Evolutionary conservation across 2,797 vertebrate species (phyloP).

Genomic region (Sebastes variabilis): DNA sequence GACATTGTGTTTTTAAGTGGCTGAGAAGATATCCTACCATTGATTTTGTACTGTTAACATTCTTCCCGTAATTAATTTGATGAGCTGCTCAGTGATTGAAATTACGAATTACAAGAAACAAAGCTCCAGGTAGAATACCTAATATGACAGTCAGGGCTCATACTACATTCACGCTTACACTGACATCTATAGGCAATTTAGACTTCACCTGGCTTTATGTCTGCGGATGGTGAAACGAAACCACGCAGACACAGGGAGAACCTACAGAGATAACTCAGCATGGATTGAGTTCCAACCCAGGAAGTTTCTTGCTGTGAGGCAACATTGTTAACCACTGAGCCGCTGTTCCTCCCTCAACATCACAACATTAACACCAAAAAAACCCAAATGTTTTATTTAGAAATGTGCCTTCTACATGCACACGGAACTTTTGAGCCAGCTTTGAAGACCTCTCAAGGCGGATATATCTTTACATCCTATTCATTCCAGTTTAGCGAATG

Average conservation of each 20-base stretch:
- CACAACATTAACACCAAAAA: neutral
- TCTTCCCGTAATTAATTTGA: accelerated
- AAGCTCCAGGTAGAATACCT: neutral
- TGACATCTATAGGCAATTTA: neutral
- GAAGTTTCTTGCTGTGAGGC: neutral
- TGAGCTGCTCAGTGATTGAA: neutral
- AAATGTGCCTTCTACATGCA: slow-evolving; percentile 15
- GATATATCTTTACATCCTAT: neutral
- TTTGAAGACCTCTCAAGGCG: neutral
- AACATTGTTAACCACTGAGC: neutral
- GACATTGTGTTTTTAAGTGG: neutral
- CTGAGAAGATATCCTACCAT: neutral
- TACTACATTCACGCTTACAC: neutral
- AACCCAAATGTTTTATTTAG: neutral
- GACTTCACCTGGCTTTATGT: too few species aligned
- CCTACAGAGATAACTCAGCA: neutral
- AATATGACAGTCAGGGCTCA: neutral
- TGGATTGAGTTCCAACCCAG: too few species aligned
- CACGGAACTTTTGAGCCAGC: neutral
- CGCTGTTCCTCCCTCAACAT: neutral
- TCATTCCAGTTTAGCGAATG: neutral
- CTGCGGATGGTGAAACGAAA: neutral
- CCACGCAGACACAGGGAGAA: neutral
- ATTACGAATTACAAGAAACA: too few species aligned
- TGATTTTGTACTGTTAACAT: neutral